phyloP scores from a whole-genome alignment of 1,140 invertebrate genomes.

The Pseudomyrmex concolor region DNA sequence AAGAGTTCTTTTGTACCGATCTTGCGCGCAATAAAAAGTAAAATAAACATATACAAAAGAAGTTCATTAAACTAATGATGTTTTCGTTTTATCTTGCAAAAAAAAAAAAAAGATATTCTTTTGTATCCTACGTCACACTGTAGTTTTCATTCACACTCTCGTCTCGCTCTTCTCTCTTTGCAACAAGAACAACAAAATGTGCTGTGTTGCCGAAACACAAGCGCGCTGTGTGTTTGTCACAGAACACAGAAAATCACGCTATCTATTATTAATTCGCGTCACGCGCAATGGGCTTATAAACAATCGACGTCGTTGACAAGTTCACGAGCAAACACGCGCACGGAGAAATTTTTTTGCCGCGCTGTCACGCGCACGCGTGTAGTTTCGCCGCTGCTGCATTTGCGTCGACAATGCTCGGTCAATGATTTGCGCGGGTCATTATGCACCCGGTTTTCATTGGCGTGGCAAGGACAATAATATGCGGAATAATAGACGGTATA shows the following conservation, averaged over 20 bases:
- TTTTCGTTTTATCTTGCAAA: neutral
- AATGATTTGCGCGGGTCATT: constrained; percentile 63
- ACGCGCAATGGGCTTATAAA: neutral
- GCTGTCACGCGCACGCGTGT: constrained; percentile 54
- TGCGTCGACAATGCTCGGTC: constrained; percentile 35
- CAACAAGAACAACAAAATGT: neutral
- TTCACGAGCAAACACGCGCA: constrained; percentile 7
- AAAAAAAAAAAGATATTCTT: neutral
- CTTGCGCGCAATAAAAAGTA: neutral
- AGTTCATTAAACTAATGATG: constrained; percentile 27
- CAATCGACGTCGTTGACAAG: constrained; percentile 33
- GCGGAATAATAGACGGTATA: constrained; percentile 45
- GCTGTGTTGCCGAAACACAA: neutral
- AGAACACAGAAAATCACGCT: constrained; percentile 1
- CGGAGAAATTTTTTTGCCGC: constrained; percentile 45
- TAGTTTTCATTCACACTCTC: no score
- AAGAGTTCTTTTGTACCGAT: neutral
- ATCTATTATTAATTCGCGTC: constrained; percentile 44
- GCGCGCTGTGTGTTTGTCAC: neutral
- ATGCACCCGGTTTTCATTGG: constrained; percentile 58
- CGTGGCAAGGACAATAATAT: constrained; percentile 52
- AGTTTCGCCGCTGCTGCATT: neutral
- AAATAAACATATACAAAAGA: neutral
- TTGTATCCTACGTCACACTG: neutral
- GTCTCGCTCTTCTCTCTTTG: neutral